Conservation (phyloP, 2,113 vertebrate species). For the Lycocorax pyrrhopterus region DNA sequence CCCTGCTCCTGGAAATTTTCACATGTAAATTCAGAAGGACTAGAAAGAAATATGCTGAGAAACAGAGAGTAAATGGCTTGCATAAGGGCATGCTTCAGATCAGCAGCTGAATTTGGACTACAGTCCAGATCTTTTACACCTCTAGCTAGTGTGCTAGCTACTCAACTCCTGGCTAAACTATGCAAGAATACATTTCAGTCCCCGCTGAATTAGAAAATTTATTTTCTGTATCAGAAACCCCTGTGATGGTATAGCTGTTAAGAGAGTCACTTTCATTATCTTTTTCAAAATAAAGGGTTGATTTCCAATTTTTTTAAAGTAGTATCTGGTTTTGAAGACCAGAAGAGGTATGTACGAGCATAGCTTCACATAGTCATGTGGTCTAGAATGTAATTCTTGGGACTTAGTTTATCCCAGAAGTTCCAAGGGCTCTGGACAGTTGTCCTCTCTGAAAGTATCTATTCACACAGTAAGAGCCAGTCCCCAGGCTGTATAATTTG, state of each 20-base stretch:
- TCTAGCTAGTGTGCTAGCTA: neutral
- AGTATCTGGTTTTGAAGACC: neutral
- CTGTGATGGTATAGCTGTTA: neutral
- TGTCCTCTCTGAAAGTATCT: neutral
- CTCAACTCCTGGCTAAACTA: neutral
- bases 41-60: neutral
- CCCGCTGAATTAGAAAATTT: neutral
- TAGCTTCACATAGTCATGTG: neutral
- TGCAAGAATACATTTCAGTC: neutral
- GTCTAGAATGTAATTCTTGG: neutral
- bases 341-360: neutral
- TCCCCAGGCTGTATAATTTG: neutral
- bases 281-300: neutral
- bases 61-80: neutral
- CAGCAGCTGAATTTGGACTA: neutral
- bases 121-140: neutral
- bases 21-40: neutral
- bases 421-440: neutral
- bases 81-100: neutral
- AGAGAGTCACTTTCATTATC: neutral
- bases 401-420: neutral
- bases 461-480: neutral
- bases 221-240: neutral
- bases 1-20: neutral
- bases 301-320: neutral